Conservation (phyloP, 2,888 invertebrate genomes). For the Thecophora atra region DNA sequence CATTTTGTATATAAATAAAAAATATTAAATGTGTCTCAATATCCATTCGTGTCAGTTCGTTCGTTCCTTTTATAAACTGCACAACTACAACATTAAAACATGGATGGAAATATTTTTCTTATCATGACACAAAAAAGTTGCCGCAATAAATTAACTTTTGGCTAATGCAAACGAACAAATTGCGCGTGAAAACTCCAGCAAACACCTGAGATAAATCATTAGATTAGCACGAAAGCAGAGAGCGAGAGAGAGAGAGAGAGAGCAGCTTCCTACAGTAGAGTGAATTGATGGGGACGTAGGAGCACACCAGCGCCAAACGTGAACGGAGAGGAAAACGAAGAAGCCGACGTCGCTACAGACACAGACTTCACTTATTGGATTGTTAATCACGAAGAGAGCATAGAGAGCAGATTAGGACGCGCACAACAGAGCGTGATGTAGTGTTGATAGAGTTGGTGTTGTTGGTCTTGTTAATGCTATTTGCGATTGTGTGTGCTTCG, state of each 20-base stretch:
- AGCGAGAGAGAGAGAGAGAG: too few species aligned
- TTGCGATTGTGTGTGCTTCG: background rate
- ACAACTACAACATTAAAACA: background rate
- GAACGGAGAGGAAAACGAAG: too few species aligned
- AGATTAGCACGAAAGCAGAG: slow-evolving; percentile 49
- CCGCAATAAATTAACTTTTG: slow-evolving; percentile 32
- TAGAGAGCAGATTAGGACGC: too few species aligned
- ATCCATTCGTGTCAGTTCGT: background rate
- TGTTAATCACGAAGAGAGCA: too few species aligned
- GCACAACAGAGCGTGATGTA: background rate
- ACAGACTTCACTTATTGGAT: too few species aligned
- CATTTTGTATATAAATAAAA: slow-evolving; percentile 21
- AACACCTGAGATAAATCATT: slow-evolving; percentile 61
- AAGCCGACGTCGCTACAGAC: too few species aligned
- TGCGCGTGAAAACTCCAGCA: slow-evolving; percentile 57
- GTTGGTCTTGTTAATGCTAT: background rate
- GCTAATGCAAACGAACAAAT: slow-evolving; percentile 51
- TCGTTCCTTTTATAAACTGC: background rate
- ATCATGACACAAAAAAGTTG: slow-evolving; percentile 9
- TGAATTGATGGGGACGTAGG: too few species aligned
- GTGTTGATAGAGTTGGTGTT: background rate
- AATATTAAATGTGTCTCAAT: slow-evolving; percentile 13
- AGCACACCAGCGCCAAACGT: background rate
- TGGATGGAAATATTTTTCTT: background rate
- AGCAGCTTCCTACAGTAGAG: too few species aligned